Base-by-base conservation (phyloP, 2,113 vertebrate genomes). In the Neodon shergylaensis region DNA sequence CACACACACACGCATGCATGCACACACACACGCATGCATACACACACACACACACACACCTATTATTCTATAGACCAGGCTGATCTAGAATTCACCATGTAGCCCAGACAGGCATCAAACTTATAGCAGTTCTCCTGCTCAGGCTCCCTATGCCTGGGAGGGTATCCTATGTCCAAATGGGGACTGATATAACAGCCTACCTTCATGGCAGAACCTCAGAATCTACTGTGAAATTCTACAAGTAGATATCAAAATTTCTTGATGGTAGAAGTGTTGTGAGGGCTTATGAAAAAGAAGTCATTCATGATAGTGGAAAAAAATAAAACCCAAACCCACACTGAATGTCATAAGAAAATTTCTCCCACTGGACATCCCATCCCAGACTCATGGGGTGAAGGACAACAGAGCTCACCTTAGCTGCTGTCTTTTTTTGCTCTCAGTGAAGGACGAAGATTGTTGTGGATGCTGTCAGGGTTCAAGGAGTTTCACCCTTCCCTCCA, bases 301-400 rank as follows among this genome's bases (percentile, higher is more conserved):
- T 24, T n/a, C 1, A 0, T 0, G 0, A 61, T 7, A 49, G n/a
- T 33, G 9, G 19, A 16, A 90, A 78, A 65, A 65, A 42, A 42
- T 16, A 31, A 42, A 42, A 36, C 19, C 65, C 61, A 91, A 81
- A 54, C 0, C 12, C 21, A 52, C 7, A 72, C 8, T 1, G 54
- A 89, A 31, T 6, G 44, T 44, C 14, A 44, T 16, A 58, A 68
- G 44, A 31, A 52, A 6, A 58, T 6, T 39, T 52, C 58, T 79
- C 39, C 24, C 10, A 49, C 7, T 13, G 42, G n/a, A 10, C 28
- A 26, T 49, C 1, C n/a, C 19, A 73, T 22, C 70, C 36, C 3
- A 1, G 17, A 13, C 0, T 14, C 12, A 44, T 13, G 1, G 11
- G 33, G 0, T 24, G 3, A 61, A 63, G 19, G 31, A 26, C 0